phyloP scores from a whole-genome alignment of 1,140 invertebrate genomes.

The Ostrea edulis region DNA sequence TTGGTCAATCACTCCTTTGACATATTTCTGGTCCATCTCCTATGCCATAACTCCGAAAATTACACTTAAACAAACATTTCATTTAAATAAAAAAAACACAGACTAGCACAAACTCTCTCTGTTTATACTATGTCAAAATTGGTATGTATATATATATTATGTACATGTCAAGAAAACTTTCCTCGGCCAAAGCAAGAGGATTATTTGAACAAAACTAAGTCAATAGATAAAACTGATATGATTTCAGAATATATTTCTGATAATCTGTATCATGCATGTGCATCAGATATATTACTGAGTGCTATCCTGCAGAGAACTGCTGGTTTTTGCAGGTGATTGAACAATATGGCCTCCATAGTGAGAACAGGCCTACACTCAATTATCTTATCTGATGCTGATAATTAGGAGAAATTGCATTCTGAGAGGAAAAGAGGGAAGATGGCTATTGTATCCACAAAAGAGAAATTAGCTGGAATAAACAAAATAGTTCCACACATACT shows the following conservation, averaged over 20 bases:
- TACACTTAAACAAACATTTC: no score
- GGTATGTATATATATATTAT: no score
- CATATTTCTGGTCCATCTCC: no score
- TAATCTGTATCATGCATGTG: neutral
- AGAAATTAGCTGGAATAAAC: constrained; percentile 25
- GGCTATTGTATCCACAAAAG: constrained; percentile 22
- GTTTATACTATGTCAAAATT: no score
- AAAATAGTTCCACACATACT: constrained; percentile 27
- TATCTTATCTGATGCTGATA: constrained; percentile 37
- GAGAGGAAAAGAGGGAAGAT: constrained; percentile 10
- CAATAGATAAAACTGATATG: neutral
- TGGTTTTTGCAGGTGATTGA: constrained; percentile 4
- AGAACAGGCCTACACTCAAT: constrained; percentile 26
- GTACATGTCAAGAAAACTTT: no score
- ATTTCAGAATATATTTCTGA: neutral
- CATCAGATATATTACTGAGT: neutral
- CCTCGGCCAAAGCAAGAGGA: no score
- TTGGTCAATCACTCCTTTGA: no score
- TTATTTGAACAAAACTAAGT: no score
- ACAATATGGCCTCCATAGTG: constrained; percentile 23
- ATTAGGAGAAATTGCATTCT: constrained; percentile 29
- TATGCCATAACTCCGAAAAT: no score
- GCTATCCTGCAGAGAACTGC: neutral
- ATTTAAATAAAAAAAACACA: no score
- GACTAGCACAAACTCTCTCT: no score